These are phyloP conservation scores for Sakesphorus luctuosus DNA, from an alignment of 2,113 vertebrate genomes.

Conservation along the genomic window DNA sequence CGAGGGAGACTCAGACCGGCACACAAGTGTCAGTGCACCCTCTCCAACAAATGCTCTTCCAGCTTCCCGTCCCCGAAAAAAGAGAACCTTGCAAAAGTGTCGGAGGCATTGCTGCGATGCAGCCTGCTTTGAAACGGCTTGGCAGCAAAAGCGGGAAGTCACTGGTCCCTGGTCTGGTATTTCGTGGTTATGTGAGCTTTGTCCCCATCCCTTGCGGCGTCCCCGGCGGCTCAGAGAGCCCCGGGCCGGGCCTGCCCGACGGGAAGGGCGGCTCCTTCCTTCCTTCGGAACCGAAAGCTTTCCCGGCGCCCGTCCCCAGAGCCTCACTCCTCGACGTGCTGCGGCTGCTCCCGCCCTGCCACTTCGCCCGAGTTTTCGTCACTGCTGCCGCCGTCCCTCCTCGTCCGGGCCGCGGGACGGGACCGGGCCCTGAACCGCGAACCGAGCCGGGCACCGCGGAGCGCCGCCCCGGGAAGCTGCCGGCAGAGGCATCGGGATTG, in stretches of 20 bases:
- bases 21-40: fast-evolving
- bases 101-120: neutral
- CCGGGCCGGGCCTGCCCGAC: too few relatives aligned
- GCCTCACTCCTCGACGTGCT: fast-evolving
- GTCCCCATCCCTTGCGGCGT: fast-evolving
- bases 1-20: fast-evolving
- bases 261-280: neutral
- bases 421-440: neutral
- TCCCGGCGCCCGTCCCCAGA: too few relatives aligned
- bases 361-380: fast-evolving
- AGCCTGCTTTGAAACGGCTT: neutral
- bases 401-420: neutral
- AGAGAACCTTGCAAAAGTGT: neutral
- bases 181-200: neutral
- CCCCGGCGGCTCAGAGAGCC: fast-evolving
- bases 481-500: too few relatives aligned
- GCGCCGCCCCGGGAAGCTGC: fast-evolving
- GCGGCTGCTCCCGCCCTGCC: fast-evolving
- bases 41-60: neutral
- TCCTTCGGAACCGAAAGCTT: fast-evolving
- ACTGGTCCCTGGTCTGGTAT: neutral
- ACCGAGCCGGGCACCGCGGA: neutral
- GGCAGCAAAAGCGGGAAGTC: neutral
- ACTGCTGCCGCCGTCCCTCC: too few relatives aligned
- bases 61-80: neutral